Percentiles rank a stretch among this genome's conserved stretches.
phyloP scores from a whole-genome alignment of 2,113 vertebrate genomes.

The Syngnathoides biaculeatus region DNA sequence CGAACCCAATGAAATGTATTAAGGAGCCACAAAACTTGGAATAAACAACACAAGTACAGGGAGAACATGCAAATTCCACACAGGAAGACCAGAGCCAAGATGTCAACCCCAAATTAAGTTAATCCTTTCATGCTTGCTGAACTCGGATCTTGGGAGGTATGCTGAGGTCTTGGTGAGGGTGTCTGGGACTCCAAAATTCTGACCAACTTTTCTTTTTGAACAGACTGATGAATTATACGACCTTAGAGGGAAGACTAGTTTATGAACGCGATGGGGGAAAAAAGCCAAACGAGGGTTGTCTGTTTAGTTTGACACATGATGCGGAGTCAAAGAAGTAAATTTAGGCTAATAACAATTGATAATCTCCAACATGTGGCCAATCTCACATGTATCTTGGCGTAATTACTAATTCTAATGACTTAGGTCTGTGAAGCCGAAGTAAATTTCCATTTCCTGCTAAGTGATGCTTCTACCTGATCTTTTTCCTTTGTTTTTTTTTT shows the following conservation, averaged over 20 bases:
- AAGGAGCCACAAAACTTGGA: too few relatives aligned
- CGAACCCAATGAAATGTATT: too few relatives aligned
- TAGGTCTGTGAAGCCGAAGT: conserved; percentile 38
- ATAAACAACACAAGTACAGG: too few relatives aligned
- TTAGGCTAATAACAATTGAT: conserved; percentile 29
- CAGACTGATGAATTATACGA: background rate
- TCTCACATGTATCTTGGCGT: conserved; percentile 33
- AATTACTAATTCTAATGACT: conserved; percentile 43
- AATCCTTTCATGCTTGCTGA: too few relatives aligned
- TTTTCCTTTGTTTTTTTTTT: conserved; percentile 6
- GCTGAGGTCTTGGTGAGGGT: too few relatives aligned
- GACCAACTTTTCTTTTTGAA: background rate
- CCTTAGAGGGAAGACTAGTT: background rate
- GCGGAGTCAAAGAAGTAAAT: conserved; percentile 11
- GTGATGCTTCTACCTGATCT: conserved; percentile 37
- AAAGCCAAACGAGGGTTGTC: background rate
- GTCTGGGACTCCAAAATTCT: too few relatives aligned
- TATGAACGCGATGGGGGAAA: background rate
- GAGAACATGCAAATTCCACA: too few relatives aligned
- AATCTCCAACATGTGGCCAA: conserved; percentile 19
- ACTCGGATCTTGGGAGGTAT: too few relatives aligned
- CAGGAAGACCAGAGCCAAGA: too few relatives aligned
- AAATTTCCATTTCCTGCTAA: conserved; percentile 52
- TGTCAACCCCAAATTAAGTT: too few relatives aligned
- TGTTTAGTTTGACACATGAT: conserved; percentile 2